These are phyloP conservation scores for Cetoscarus ocellatus DNA, from an alignment of 2,797 vertebrate species.

Conservation along the genomic window DNA sequence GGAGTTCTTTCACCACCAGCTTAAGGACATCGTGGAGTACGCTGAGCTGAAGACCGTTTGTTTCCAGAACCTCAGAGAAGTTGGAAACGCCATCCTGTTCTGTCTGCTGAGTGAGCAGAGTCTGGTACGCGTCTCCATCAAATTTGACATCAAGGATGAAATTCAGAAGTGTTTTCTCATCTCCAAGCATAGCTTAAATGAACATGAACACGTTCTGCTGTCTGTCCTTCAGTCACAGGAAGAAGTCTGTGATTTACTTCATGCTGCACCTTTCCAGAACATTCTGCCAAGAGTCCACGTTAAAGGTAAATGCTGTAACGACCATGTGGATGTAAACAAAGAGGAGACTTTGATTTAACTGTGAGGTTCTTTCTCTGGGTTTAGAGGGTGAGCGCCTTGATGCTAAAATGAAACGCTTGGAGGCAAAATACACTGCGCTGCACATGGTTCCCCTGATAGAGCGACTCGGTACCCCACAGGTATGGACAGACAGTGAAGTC, in stretches of 20 bases:
- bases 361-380: conserved; percentile 37
- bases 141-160: not conserved
- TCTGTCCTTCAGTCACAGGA: conserved; percentile 90
- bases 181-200: not conserved
- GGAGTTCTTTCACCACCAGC: conserved; percentile 99
- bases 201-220: not conserved
- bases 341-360: not conserved
- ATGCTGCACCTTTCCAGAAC: conserved; percentile 98
- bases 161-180: not conserved
- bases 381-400: conserved; percentile 97
- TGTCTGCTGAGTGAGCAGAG: conserved; percentile 98
- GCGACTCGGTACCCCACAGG: conserved; percentile 97
- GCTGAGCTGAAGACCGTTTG: conserved; percentile 98
- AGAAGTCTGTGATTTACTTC: conserved; percentile 97
- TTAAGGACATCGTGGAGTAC: conserved; percentile 99
- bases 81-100: conserved; percentile 97
- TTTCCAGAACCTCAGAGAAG: conserved; percentile 98
- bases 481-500: conserved; percentile 51
- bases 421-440: conserved; percentile 95
- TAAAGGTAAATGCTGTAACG: conserved; percentile 88
- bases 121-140: conserved; percentile 85
- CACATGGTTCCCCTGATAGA: conserved; percentile 98
- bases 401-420: conserved; percentile 99
- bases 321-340: too few relatives aligned
- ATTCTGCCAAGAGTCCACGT: conserved; percentile 97